Conservation (phyloP, 2,113 vertebrate genomes). For the Phrynocephalus versicolor region DNA sequence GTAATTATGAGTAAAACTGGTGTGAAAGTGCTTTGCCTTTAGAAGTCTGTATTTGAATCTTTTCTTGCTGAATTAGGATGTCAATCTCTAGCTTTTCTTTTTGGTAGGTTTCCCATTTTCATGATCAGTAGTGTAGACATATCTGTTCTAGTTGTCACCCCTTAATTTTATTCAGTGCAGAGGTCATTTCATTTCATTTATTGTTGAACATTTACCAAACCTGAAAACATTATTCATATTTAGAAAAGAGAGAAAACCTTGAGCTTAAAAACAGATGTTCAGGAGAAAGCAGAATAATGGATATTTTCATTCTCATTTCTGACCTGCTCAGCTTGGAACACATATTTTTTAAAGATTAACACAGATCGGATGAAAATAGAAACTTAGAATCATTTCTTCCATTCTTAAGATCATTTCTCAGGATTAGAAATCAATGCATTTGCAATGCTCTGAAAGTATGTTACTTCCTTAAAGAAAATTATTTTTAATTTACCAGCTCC, state of each 20-base stretch:
- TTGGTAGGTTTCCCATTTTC: neutral
- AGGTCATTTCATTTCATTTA: too few relatives aligned
- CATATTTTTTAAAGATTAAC: neutral
- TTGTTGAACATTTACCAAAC: too few relatives aligned
- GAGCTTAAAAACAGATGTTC: neutral
- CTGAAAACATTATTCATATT: too few relatives aligned
- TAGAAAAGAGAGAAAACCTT: too few relatives aligned
- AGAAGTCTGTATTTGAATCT: neutral
- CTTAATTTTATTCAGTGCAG: too few relatives aligned
- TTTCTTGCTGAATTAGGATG: neutral
- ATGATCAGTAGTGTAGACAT: neutral
- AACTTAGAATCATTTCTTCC: neutral
- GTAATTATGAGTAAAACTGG: too few relatives aligned
- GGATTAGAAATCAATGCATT: constrained; percentile 6
- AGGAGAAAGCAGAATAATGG: neutral
- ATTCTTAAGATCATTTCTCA: neutral
- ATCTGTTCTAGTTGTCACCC: too few relatives aligned
- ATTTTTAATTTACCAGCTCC: neutral
- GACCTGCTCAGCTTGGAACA: neutral
- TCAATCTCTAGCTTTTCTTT: neutral
- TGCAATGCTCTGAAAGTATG: neutral
- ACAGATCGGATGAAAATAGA: neutral
- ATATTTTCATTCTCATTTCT: neutral
- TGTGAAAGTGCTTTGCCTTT: neutral
- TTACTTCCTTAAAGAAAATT: constrained; percentile 5